phyloP scores from a whole-genome alignment of 2,113 vertebrate genomes.

The Notarius quadriscutis region DNA sequence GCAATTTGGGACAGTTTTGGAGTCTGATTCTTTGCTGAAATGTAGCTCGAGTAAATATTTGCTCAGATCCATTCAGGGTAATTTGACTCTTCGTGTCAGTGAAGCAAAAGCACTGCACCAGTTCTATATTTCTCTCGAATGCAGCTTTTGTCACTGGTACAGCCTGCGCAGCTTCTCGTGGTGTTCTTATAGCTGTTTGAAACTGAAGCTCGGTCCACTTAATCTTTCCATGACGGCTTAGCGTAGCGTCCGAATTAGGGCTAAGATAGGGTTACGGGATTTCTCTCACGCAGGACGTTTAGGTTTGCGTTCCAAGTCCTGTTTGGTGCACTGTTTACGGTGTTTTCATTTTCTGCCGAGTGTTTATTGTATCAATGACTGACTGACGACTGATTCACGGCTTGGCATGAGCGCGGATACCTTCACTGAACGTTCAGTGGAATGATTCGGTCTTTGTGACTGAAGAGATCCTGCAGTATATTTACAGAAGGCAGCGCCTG shows the following conservation, averaged over 20 bases:
- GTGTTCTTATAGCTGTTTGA: slow-evolving; percentile 16
- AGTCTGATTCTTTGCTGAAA: background rate
- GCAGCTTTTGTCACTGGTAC: background rate
- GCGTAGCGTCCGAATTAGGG: slow-evolving; percentile 17
- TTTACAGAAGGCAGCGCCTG: background rate
- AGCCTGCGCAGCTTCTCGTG: background rate
- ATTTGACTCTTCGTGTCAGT: background rate
- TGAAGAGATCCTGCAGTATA: background rate
- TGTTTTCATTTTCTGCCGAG: background rate
- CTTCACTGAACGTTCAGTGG: no score
- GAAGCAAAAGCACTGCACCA: background rate
- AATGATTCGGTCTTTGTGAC: background rate
- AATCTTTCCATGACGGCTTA: slow-evolving; percentile 37
- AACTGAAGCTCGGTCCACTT: background rate
- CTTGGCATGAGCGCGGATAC: background rate
- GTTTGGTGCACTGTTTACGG: background rate
- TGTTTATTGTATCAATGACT: background rate
- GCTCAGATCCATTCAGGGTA: background rate
- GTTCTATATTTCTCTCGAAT: no score
- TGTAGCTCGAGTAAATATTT: background rate
- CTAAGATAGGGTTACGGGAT: slow-evolving; percentile 40
- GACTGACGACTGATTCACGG: background rate
- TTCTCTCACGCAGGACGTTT: slow-evolving; percentile 26
- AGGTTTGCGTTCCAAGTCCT: background rate
- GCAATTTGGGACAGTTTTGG: background rate